phyloP scores from a whole-genome alignment of 2,797 vertebrate genomes.

The Arremon brunneinucha region DNA sequence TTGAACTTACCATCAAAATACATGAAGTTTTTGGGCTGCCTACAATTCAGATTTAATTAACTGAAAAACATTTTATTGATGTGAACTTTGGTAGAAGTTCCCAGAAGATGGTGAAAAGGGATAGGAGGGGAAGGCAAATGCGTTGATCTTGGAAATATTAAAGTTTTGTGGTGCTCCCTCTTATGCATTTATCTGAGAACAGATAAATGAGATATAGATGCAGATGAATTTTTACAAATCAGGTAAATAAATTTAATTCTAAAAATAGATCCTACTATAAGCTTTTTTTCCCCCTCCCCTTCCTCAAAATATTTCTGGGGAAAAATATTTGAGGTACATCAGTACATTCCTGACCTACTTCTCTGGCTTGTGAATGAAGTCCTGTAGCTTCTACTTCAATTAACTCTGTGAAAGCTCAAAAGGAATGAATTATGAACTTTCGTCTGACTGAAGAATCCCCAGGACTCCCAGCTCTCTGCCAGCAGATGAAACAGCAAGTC shows the following conservation, averaged over 20 bases:
- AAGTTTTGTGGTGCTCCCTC: rapidly evolving
- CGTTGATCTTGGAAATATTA: neutral
- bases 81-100: neutral
- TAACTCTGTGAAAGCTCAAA: neutral
- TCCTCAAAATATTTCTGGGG: neutral
- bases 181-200: neutral
- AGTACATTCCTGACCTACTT: neutral
- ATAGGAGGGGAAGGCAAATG: neutral
- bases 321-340: neutral
- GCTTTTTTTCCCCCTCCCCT: rapidly evolving
- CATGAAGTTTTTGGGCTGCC: neutral
- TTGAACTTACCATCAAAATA: neutral
- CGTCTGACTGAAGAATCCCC: neutral
- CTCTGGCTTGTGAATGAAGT: neutral
- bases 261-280: neutral
- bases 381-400: neutral
- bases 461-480: neutral
- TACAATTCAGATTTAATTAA: neutral
- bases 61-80: neutral
- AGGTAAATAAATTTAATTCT: neutral
- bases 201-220: neutral
- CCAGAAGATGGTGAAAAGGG: neutral
- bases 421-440: neutral
- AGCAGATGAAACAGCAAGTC: neutral
- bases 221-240: neutral